Percentiles rank a stretch among this genome's conserved stretches.
phyloP scores from a whole-genome alignment of 2,888 invertebrate genomes.

The Taphrorychus bicolor region DNA sequence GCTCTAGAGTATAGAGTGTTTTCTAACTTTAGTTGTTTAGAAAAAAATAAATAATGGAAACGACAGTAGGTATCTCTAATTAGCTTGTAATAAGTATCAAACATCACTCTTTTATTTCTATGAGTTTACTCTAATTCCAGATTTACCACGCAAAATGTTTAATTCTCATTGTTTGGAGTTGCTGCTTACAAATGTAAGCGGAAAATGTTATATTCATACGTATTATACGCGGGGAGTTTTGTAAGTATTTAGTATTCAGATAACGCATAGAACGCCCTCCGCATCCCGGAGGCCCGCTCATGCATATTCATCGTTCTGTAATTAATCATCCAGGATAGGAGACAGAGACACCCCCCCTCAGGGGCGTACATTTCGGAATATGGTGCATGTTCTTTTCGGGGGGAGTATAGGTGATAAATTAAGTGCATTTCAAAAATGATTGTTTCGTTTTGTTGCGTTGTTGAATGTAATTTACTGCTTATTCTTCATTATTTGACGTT shows the following conservation, averaged over 20 bases:
- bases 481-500: too few relatives aligned
- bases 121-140: too few relatives aligned
- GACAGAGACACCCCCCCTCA: conserved; percentile 37
- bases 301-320: conserved; percentile 59
- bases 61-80: too few relatives aligned
- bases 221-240: conserved; percentile 45
- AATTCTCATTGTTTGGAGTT: too few relatives aligned
- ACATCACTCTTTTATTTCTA: too few relatives aligned
- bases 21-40: too few relatives aligned
- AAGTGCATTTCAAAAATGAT: background rate
- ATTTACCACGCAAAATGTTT: too few relatives aligned
- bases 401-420: too few relatives aligned
- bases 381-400: background rate
- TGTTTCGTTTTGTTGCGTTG: background rate
- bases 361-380: background rate
- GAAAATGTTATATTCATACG: conserved; percentile 37
- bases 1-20: too few relatives aligned
- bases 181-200: conserved; percentile 28
- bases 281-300: conserved; percentile 46
- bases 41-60: too few relatives aligned
- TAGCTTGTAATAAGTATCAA: too few relatives aligned
- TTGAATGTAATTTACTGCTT: too few relatives aligned
- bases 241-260: conserved; percentile 56
- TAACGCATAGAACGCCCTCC: conserved; percentile 51
- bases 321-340: conserved; percentile 57